Percentiles rank a stretch among this genome's conserved stretches.
phyloP scores from a whole-genome alignment of 2,113 vertebrate genomes.

The Datnioides undecimradiatus region DNA sequence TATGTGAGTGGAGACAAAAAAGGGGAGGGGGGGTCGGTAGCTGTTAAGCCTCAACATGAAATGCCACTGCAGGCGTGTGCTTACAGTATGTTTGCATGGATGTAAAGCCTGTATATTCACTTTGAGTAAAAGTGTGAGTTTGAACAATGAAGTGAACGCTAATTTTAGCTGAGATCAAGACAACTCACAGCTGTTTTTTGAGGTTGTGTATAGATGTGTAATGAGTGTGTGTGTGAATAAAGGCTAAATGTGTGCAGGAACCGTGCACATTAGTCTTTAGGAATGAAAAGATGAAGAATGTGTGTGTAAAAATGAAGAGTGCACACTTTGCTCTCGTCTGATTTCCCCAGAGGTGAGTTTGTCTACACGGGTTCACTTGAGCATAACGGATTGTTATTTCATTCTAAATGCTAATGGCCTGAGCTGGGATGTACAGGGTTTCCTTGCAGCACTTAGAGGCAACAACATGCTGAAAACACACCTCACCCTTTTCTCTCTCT shows the following conservation, averaged over 20 bases:
- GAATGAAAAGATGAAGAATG: constrained; percentile 34
- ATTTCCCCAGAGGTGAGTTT: constrained; percentile 73
- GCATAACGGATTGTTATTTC: constrained; percentile 51
- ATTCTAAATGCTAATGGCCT: constrained; percentile 71
- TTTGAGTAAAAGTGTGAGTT: constrained; percentile 12
- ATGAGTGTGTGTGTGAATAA: constrained; percentile 5
- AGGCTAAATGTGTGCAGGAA: constrained; percentile 17
- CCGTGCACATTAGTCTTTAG: constrained; percentile 9
- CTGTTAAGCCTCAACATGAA: constrained; percentile 45
- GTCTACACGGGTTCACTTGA: constrained; percentile 53
- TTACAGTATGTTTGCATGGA: constrained; percentile 27
- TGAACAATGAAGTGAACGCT: constrained; percentile 28
- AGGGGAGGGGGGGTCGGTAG: too few relatives aligned
- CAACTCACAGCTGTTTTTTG: constrained; percentile 24
- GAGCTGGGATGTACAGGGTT: constrained; percentile 22
- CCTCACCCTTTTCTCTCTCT: not conserved
- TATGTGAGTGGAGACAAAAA: constrained; percentile 14
- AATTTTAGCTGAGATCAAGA: constrained; percentile 38
- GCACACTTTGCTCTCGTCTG: not conserved
- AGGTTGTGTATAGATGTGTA: not conserved
- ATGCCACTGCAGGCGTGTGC: constrained; percentile 21
- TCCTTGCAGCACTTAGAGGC: constrained; percentile 2
- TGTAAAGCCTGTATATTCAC: constrained; percentile 21
- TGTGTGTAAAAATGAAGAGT: not conserved
- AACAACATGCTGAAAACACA: not conserved